These are phyloP conservation scores for Myopa testacea DNA, from an alignment of 2,888 invertebrate species.

Conservation along the genomic window DNA sequence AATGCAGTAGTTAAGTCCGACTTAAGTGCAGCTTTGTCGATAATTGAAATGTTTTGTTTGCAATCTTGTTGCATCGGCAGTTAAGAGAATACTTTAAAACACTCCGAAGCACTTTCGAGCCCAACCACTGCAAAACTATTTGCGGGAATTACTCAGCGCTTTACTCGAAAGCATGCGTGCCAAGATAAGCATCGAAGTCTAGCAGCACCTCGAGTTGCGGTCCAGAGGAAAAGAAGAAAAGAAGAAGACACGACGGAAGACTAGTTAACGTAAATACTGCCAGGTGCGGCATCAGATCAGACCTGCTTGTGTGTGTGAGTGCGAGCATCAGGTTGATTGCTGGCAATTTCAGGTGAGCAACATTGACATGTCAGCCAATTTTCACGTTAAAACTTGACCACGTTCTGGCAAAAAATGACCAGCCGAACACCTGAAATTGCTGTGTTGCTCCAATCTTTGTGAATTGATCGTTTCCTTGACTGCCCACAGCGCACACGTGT, in stretches of 20 bases:
- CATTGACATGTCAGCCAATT: constrained; percentile 25
- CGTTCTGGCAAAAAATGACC: too few relatives aligned
- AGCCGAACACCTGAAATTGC: too few relatives aligned
- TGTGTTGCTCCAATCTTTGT: too few relatives aligned
- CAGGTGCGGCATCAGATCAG: neutral
- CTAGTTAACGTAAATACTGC: neutral
- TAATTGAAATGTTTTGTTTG: neutral
- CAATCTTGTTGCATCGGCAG: neutral
- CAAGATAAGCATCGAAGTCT: constrained; percentile 17
- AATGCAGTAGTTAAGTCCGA: too few relatives aligned
- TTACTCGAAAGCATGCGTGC: constrained; percentile 18
- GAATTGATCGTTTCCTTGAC: too few relatives aligned
- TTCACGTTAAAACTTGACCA: constrained; percentile 9
- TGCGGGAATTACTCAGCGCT: constrained; percentile 23
- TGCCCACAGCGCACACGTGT: too few relatives aligned
- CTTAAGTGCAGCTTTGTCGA: neutral
- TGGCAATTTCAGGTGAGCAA: constrained; percentile 10
- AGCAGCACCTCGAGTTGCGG: neutral
- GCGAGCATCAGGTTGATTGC: constrained; percentile 14
- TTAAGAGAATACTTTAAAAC: constrained; percentile 27
- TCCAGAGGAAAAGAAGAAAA: neutral
- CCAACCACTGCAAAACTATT: constrained; percentile 11
- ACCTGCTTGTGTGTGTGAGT: neutral
- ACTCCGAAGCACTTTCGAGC: neutral
- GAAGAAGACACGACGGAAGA: constrained; percentile 1